Evolutionary conservation across 2,888 invertebrate species (phyloP).

Genomic region (Dusona sp.): DNA sequence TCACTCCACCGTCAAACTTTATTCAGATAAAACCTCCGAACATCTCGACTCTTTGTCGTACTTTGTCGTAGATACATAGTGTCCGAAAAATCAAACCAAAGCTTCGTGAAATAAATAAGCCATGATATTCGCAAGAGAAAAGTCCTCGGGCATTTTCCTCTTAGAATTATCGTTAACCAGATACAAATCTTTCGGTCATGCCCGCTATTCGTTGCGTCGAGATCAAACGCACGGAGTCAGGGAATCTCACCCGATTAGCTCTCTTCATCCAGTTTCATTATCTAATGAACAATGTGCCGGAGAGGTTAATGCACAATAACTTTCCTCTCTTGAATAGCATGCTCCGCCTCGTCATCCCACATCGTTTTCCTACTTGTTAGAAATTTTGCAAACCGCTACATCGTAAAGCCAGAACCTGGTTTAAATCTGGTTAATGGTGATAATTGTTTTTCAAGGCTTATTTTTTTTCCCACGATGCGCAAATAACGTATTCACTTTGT

Average conservation of each 20-base stretch:
- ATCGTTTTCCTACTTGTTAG: neutral
- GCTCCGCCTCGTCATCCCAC: neutral
- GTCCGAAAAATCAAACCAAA: neutral
- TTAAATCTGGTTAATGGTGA: neutral
- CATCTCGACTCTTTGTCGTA: conserved; percentile 19
- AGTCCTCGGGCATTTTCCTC: neutral
- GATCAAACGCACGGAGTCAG: neutral
- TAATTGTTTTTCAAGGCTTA: neutral
- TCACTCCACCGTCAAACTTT: conserved; percentile 60
- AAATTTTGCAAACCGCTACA: neutral
- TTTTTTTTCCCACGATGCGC: neutral
- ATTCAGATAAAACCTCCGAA: conserved; percentile 56
- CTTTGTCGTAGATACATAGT: neutral
- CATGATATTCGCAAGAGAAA: neutral
- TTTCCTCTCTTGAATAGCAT: neutral
- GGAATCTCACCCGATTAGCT: neutral
- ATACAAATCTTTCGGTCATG: neutral
- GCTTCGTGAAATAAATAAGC: neutral
- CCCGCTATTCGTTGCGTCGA: neutral
- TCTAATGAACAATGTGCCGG: neutral
- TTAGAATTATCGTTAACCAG: neutral
- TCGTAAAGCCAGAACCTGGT: neutral
- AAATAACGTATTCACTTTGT: neutral
- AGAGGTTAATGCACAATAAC: neutral
- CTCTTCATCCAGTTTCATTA: neutral